phyloP scores from a whole-genome alignment of 1,140 invertebrate genomes.

The Diprion similis region DNA sequence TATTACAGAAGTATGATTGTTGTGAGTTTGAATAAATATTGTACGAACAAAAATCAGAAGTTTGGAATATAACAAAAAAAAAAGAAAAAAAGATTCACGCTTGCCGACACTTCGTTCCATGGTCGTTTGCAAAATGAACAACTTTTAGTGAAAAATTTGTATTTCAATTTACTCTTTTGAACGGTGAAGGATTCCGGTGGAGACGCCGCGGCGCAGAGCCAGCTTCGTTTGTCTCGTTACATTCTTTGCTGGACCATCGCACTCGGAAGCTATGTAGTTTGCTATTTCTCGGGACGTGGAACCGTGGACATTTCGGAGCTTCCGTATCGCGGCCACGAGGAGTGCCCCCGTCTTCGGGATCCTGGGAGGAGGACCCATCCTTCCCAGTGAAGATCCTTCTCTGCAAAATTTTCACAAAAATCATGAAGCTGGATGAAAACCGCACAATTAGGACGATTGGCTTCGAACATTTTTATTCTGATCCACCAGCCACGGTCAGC shows the following conservation, averaged over 20 bases:
- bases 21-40: neutral
- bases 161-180: slow-evolving; percentile 35
- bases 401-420: too few relatives aligned
- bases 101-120: neutral
- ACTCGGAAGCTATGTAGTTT: slow-evolving; percentile 50
- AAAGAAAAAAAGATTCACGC: neutral
- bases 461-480: too few relatives aligned
- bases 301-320: slow-evolving; percentile 49
- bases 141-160: neutral
- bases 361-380: slow-evolving; percentile 22
- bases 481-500: too few relatives aligned
- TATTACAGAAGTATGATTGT: too few relatives aligned
- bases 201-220: slow-evolving; percentile 46
- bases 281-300: slow-evolving; percentile 52
- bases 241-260: slow-evolving; percentile 38
- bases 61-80: too few relatives aligned
- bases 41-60: neutral
- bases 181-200: slow-evolving; percentile 48
- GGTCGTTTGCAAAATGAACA: neutral
- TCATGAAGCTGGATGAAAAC: too few relatives aligned
- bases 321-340: slow-evolving; percentile 51
- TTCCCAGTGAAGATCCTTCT: neutral
- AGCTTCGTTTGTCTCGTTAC: slow-evolving; percentile 45
- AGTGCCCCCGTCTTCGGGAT: slow-evolving; percentile 45
- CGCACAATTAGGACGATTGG: too few relatives aligned